phyloP scores from a whole-genome alignment of 2,797 vertebrate genomes.

The Poliocrania exsul region DNA sequence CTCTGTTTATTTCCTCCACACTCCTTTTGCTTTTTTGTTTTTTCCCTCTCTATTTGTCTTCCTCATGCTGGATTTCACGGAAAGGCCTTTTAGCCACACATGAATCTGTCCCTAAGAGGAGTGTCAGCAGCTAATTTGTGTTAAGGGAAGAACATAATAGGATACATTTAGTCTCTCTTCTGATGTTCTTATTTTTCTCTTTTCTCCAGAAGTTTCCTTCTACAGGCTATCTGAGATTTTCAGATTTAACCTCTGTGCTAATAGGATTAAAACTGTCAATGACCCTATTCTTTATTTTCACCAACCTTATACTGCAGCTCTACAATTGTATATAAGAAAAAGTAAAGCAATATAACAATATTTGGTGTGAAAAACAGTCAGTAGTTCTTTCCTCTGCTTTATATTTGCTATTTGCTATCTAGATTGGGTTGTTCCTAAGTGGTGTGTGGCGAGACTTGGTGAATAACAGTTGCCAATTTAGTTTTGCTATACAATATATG shows the following conservation, averaged over 20 bases:
- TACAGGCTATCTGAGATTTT: not conserved
- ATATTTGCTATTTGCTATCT: not conserved
- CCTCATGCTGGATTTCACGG: not conserved
- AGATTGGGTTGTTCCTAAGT: not conserved
- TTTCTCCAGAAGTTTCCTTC: not conserved
- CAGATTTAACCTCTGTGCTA: not conserved
- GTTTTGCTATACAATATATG: fast-evolving
- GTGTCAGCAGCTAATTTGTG: not conserved
- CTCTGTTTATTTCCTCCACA: not conserved
- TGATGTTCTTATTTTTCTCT: not conserved
- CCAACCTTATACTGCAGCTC: not conserved
- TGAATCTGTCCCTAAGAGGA: not conserved
- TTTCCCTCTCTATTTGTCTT: not conserved
- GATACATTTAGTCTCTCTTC: not conserved
- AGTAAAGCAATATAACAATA: not conserved
- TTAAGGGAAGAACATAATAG: not conserved
- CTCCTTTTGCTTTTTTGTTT: not conserved
- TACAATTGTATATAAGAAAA: not conserved
- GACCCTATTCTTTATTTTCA: not conserved
- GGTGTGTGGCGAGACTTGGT: not conserved
- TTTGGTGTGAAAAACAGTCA: not conserved
- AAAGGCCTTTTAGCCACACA: not conserved
- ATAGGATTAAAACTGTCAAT: not conserved
- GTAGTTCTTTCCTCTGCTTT: not conserved
- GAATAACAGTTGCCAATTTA: not conserved